phyloP scores from a whole-genome alignment of 2,888 invertebrate species.

The Drosophila sordidula region DNA sequence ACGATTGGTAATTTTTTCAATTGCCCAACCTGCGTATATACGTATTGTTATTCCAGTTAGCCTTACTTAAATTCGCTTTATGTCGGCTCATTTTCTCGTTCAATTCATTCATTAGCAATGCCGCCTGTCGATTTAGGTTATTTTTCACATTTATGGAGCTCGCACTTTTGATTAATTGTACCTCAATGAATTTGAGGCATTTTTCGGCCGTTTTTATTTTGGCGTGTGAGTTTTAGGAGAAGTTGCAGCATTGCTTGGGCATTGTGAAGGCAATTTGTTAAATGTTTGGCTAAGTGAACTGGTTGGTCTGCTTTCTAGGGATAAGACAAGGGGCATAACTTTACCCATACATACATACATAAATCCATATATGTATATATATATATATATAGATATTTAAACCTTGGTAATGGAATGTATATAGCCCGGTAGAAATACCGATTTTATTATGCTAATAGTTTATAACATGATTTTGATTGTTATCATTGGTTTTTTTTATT shows the following conservation, averaged over 20 bases:
- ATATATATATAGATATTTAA: too few relatives aligned
- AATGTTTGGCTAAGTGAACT: constrained; percentile 15
- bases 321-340: constrained; percentile 8
- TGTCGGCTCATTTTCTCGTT: constrained; percentile 26
- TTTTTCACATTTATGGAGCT: constrained; percentile 68
- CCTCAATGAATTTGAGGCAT: constrained; percentile 15
- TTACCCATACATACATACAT: background rate
- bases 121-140: constrained; percentile 56
- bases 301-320: constrained; percentile 1
- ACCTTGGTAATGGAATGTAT: background rate
- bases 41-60: constrained; percentile 33
- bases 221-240: constrained; percentile 33
- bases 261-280: constrained; percentile 38
- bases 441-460: background rate
- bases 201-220: constrained; percentile 20
- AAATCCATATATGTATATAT: background rate
- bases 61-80: constrained; percentile 26
- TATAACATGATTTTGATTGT: background rate
- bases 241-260: constrained; percentile 22
- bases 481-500: too few relatives aligned
- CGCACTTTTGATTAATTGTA: constrained; percentile 69
- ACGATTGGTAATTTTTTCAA: constrained; percentile 8
- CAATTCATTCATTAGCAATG: constrained; percentile 46
- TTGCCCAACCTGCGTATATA: constrained; percentile 8
- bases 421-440: too few relatives aligned